Percentiles rank a stretch among this genome's conserved stretches.
Conservation (phyloP, 2,888 invertebrate genomes). For the Noctua janthe region DNA sequence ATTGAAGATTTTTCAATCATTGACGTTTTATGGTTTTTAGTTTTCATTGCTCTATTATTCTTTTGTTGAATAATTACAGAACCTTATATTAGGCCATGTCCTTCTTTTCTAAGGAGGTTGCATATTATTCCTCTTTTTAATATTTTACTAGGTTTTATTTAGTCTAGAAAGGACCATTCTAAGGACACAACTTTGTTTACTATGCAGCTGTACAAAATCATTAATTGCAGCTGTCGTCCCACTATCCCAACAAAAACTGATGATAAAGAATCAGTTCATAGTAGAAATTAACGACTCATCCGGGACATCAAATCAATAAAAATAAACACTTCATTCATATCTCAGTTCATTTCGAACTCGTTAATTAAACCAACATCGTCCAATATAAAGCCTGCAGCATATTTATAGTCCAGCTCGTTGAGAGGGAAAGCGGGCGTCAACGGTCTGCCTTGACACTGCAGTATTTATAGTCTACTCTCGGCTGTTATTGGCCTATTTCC, state of each 20-base stretch:
- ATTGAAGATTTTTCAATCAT: conserved; percentile 28
- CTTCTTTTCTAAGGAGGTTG: conserved; percentile 20
- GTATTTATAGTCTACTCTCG: conserved; percentile 84
- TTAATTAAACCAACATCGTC: conserved; percentile 46
- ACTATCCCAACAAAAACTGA: background rate
- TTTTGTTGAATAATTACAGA: conserved; percentile 38
- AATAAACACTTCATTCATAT: background rate
- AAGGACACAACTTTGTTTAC: background rate
- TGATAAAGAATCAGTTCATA: background rate
- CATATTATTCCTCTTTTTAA: background rate
- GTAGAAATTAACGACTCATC: background rate
- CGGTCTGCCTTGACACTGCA: conserved; percentile 87
- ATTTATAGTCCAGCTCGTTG: conserved; percentile 71
- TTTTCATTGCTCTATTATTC: conserved; percentile 33
- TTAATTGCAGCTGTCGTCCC: background rate
- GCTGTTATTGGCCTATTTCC: conserved; percentile 79
- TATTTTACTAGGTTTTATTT: background rate
- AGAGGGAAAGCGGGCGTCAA: conserved; percentile 72
- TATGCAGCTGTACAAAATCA: background rate
- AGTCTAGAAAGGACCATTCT: background rate
- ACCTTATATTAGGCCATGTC: background rate
- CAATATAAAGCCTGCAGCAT: conserved; percentile 65
- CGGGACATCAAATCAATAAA: background rate
- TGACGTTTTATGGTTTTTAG: conserved; percentile 62
- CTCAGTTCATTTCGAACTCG: conserved; percentile 35